Base-by-base conservation (phyloP, 35 echinoderm and acorn worm species). In the Eucidaris tribuloides region DNA sequence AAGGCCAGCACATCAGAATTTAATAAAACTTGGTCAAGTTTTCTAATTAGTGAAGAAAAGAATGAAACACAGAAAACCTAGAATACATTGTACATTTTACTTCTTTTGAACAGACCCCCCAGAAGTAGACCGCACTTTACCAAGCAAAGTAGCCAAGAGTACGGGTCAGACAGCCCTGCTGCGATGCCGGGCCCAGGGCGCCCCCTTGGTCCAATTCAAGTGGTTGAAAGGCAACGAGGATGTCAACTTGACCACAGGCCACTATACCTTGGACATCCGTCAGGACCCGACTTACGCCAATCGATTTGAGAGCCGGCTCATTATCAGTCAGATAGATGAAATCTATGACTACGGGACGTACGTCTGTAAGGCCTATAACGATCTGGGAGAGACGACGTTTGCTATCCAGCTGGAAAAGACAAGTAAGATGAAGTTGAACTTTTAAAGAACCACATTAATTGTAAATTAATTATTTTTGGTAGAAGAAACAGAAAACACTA, bases 91-190 rank as follows among this genome's bases (percentile, higher is more conserved):
- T n/a, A n/a, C n/a, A n/a, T n/a, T n/a, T n/a, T n/a, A n/a, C n/a
- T 87, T 96, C 42, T n/a, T n/a, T n/a, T n/a, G n/a, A n/a, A n/a
- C 44, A 99, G 96, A 84, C 83, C 65, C 71, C 32, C 96, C 96
- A 32, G 79, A 99, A 70, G 85, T 99, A 9, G 90, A 99, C 41
- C 87, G 82, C 44, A 66, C 82, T 13, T 24, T 89, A 5, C 87
- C 83, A n/a, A 80, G 79, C 32, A 99, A 99, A 39, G 87, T 99
- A 36, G 96, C 96, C 23, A 88, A 93, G 46, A 90, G 52, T 20
- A 85, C 83, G 0, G 96, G 91, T 6, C 86, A 99, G 54, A 93
- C 86, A 1, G 96, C 91, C 6, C 58, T 93, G 0, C 45, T 99
- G 15, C 65, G 68, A 15, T 99, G 96, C 61, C 50, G 40, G 14